Base-by-base conservation (phyloP, 2,888 invertebrate species). In the Drosophila crucigera region DNA sequence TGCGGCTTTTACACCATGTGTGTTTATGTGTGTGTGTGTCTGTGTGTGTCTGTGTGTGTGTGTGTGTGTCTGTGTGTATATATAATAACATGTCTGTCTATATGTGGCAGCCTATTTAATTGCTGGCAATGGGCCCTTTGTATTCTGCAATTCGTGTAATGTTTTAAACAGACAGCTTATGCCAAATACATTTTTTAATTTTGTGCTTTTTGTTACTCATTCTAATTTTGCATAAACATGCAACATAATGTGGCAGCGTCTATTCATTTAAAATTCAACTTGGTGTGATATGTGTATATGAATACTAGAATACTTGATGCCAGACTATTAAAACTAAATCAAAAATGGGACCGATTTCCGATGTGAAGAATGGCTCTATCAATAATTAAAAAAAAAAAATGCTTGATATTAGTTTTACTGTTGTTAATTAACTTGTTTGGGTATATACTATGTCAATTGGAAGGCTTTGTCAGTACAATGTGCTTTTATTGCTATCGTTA, bases 1-100 rank as follows among this genome's bases (percentile, higher is more conserved):
- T 89, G 89, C 74, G 88, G 88, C 76, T 82, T 82, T 39, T 62
- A 73, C 74, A 73, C 83, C 80, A 89, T 75, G 62, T 67, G 64
- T 19, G 9, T 9, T 6, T 35, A 22, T 19, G 28, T 22, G 11
- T 10, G 10, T 25, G 2, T 22, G 16, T 1, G 16, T 35, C 31
- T 33, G 7, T 53, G 22, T 22, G 10, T 6, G 3, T 37, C 0
- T 22, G 31, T 31, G 47, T 22, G 16, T 1, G 16, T 35, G 53
- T 33, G 7, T 53, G 22, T 22, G 10, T 6, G 3, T 37, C 0
- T 22, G 31, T 31, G 47, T 30, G n/a, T 63, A 25, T 61, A 16
- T 53, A 56, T 62, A 59, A 66, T 63, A 63, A 52, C 47, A 60
- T 56, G 53, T 52, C 31, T 60, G 62, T 59, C 58, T 43, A 56